These are phyloP conservation scores for Penaeus japonicus DNA, from an alignment of 1,140 invertebrate species.

Conservation along the genomic window DNA sequence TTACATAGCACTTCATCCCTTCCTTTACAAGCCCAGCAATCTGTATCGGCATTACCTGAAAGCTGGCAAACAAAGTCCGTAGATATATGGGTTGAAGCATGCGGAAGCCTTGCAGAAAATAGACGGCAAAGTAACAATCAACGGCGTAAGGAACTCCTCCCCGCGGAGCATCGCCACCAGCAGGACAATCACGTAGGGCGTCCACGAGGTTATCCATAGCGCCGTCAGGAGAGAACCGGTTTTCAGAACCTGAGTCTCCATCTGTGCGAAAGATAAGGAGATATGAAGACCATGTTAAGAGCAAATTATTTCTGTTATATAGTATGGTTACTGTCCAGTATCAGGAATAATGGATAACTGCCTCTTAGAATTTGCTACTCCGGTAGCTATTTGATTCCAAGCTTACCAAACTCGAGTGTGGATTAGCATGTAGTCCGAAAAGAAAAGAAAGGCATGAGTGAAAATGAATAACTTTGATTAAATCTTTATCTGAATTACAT, in stretches of 20 bases:
- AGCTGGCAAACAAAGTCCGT: constrained; percentile 31
- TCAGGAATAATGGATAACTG: no score
- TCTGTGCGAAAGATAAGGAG: neutral
- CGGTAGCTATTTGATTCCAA: no score
- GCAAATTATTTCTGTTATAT: no score
- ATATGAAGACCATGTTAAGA: neutral
- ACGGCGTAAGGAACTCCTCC: neutral
- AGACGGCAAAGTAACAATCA: constrained; percentile 28
- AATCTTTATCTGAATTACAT: no score
- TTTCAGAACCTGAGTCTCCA: constrained; percentile 1
- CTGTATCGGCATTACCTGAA: constrained; percentile 3
- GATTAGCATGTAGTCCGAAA: no score
- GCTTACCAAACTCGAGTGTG: no score
- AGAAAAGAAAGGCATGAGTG: no score
- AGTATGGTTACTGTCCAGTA: no score
- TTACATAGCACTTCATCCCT: no score
- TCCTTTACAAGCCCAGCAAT: no score
- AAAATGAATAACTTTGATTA: no score
- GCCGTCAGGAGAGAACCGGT: neutral
- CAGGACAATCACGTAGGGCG: constrained; percentile 43
- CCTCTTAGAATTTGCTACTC: no score
- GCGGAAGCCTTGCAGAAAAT: constrained; percentile 43
- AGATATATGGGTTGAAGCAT: constrained; percentile 46
- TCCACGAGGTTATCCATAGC: constrained; percentile 45
- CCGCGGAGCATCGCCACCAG: neutral